Base-by-base conservation (phyloP, 1,140 invertebrate genomes). In the Eufriesea mexicana region DNA sequence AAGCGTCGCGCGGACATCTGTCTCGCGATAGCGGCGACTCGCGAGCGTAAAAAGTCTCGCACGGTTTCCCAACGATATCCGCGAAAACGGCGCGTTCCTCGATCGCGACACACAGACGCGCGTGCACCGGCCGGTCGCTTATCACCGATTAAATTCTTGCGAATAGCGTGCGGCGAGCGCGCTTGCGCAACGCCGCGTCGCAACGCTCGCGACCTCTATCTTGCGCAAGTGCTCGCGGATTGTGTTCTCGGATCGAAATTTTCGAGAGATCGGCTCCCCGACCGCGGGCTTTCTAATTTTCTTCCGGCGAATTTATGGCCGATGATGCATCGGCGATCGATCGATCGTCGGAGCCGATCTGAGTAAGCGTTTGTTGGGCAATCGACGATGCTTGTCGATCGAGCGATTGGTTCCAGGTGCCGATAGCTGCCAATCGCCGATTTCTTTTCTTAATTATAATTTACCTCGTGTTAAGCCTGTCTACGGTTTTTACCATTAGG, bases 91-190 rank as follows among this genome's bases (percentile, higher is more conserved):
- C 62, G 59, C 42, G 45, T 64, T 47, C 54, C 72, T 59, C 55
- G 59, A 84, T 75, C 82, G n/a, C 45, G 23, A 73, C 79, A 79
- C 76, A 57, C 61, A 86, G 55, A 59, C 57, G 55, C 72, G 5
- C 72, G 16, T 9, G 7, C 18, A 16, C 61, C 55, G 47, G 7
- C 6, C 12, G 35, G 10, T 45, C 71, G 71, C 81, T 87, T 87
- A 87, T 87, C 86, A 87, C 64, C 85, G 82, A 87, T 84, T 87
- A 82, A 86, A 87, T 81, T 84, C 81, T 55, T 62, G 72, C 70
- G 85, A 84, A 87, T 73, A 67, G 25, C 62, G 80, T 49, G 45
- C 62, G 25, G 59, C 74, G 49, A 49, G 62, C 42, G 16, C 18
- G 35, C 81, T 87, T 87, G 77, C 83, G 85, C 82, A 87, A 87